Base-by-base conservation (phyloP, 2,113 vertebrate genomes). In the Nesospiza acunhae region DNA sequence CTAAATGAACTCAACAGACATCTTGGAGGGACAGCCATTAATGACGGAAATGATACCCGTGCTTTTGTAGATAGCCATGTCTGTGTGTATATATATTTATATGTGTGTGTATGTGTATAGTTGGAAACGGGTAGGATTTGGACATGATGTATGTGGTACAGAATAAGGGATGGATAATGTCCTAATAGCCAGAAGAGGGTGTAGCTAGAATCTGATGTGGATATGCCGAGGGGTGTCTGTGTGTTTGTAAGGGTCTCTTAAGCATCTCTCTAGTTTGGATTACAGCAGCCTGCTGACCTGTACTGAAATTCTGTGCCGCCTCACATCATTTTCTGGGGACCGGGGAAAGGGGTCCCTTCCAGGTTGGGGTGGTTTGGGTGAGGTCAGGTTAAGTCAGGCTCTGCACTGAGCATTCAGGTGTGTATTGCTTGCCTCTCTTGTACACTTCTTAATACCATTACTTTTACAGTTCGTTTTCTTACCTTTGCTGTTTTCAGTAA, bases 371-470 rank as follows among this genome's bases (percentile, higher is more conserved):
- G 26, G 26, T 11, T 7, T 52, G 27, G 31, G 14, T 59, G 21
- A 31, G 17, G 7, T 68, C 1, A 1, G 21, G 17, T 44, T 37
- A 27, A 27, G 33, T 76, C 62, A 53, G 55, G 23, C 30, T 55
- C 30, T 1, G 1, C 13, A 15, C 23, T 26, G 58, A 26, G 21
- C 49, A 37, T 67, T 74, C 60, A 21, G 1, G 0, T 37, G 27
- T 23, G 19, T 52, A 44, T 24, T 50, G 11, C 28, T 59, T 58
- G 46, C 52, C 18, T 58, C 27, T 81, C 13, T 28, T 81, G 19
- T n/a, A 17, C 10, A 1, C 13, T 67, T 87, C 3, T 12, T 66
- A 67, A 67, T 52, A 17, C n/a, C 20, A 9, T 66, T 55, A 50
- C 58, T 68, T 2, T 30, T 55, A 41, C 1, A 0, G 52, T 50